Percentiles rank a stretch among this genome's conserved stretches.
Evolutionary conservation across 2,888 invertebrate species (phyloP).

Genomic region (Drosophila quinaria): DNA sequence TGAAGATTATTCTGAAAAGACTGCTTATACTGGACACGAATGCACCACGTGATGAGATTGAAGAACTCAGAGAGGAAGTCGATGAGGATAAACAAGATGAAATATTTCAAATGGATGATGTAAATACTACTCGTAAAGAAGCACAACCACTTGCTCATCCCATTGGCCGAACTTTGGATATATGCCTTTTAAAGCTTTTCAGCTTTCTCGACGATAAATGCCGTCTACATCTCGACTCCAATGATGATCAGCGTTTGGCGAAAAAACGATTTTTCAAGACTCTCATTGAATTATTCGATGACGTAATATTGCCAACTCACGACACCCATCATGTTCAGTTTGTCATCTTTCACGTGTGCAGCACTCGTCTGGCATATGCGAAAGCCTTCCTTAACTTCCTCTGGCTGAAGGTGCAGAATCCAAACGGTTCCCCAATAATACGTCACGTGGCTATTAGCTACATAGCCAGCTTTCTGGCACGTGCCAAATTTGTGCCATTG

Average conservation of each 20-base stretch:
- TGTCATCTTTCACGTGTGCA: slow-evolving; percentile 90
- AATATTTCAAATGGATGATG: slow-evolving; percentile 83
- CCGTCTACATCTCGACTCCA: slow-evolving; percentile 41
- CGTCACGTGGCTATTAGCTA: slow-evolving; percentile 91
- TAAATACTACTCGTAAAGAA: slow-evolving; percentile 26
- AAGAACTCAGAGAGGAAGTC: slow-evolving; percentile 86
- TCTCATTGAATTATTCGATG: slow-evolving; percentile 91
- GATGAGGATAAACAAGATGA: slow-evolving; percentile 84
- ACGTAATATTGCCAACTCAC: slow-evolving; percentile 92
- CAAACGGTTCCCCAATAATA: slow-evolving; percentile 88
- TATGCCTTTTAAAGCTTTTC: slow-evolving; percentile 91
- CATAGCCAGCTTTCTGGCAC: slow-evolving; percentile 90
- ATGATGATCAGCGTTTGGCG: slow-evolving; percentile 86
- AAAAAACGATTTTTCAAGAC: slow-evolving; percentile 87
- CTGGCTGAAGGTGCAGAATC: slow-evolving; percentile 91
- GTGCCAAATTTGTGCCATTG: slow-evolving; percentile 88
- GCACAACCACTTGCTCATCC: slow-evolving; percentile 86
- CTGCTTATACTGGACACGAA: slow-evolving; percentile 92
- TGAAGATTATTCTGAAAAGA: slow-evolving; percentile 91
- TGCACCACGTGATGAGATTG: slow-evolving; percentile 87
- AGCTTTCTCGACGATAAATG: slow-evolving; percentile 87
- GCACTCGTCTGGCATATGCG: slow-evolving; percentile 87
- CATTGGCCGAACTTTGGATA: slow-evolving; percentile 90
- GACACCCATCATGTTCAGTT: slow-evolving; percentile 93
- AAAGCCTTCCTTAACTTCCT: slow-evolving; percentile 90